Base-by-base conservation (phyloP, 2,797 vertebrate species). In the Enteromius trimaculatus region DNA sequence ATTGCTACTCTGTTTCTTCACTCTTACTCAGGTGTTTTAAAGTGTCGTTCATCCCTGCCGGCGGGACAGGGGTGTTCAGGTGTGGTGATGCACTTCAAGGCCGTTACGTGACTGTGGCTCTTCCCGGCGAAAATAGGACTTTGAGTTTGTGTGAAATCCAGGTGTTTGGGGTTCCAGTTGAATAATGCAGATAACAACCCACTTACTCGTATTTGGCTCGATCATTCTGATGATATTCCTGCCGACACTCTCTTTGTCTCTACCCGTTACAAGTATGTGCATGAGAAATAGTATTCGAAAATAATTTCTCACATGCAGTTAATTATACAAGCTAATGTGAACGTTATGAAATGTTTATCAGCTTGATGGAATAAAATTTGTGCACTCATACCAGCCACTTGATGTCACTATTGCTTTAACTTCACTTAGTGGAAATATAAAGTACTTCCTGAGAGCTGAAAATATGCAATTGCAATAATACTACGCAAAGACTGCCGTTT, bases 381-480 rank as follows among this genome's bases (percentile, higher is more conserved):
- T 53, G 10, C 9, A 74, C 31, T 71, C 8, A 29, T 29, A 21
- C 10, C 8, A 19, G 9, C 80, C 80, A 65, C 80, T 37, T 64
- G 80, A 74, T 81, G 80, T 81, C 80, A 65, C 58, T 81, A 39
- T 81, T 81, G 80, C 69, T 81, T 65, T 74, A 62, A 23, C 14
- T 81, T 81, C 21, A 75, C 58, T 58, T 34, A 14, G 31, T 34
- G 9, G 19, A 60, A 42, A 21, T 14, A 9, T 29, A 53, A 21
- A 19, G 60, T 21, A 42, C 53, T 60, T 60, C 17, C 23, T 53
- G 3, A 76, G n/a, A 76, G 13, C 13, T 58, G 21, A 70, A 42
- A 19, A 29, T 71, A 7, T 70, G 9, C 23, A n/a, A 19, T 79
- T 53, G 23, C 29, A 68, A 11, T 65, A 78, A 53, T 37, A 66